Evolutionary conservation across 2,888 invertebrate species (phyloP).

Genomic region (Unio delphinus): DNA sequence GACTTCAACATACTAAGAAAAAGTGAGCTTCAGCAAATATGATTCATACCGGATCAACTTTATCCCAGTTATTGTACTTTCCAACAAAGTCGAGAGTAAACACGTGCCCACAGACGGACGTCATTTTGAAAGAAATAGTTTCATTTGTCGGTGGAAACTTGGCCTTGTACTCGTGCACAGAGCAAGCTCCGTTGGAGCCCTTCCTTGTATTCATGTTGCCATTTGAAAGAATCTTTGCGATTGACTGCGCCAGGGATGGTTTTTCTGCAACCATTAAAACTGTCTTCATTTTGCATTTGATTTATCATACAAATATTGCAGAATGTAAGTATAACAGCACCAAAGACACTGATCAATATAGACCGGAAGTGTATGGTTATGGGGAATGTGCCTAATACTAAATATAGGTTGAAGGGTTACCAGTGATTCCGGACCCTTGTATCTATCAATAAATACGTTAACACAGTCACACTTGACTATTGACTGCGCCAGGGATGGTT

Average conservation of each 20-base stretch:
- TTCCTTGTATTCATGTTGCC: constrained; percentile 84
- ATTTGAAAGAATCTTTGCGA: constrained; percentile 94
- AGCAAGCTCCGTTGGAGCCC: constrained; percentile 92
- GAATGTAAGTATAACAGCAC: no score
- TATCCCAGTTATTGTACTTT: constrained; percentile 99
- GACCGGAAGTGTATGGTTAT: no score
- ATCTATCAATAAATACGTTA: no score
- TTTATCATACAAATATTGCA: no score
- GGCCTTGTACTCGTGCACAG: constrained; percentile 91
- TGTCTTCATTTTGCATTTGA: constrained; percentile 61
- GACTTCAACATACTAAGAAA: not conserved
- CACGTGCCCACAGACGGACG: constrained; percentile 99
- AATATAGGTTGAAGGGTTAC: no score
- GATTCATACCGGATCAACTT: constrained; percentile 88
- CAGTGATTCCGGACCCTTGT: no score
- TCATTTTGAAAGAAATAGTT: constrained; percentile 82
- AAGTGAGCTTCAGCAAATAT: not conserved
- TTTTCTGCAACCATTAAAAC: constrained; percentile 98
- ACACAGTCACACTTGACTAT: constrained; percentile 78
- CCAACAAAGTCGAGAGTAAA: constrained; percentile 90
- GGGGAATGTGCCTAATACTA: no score
- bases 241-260: constrained; percentile 95
- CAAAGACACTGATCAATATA: no score
- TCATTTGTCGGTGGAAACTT: constrained; percentile 65
- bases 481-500: constrained; percentile 96